A percentile compares a stretch with the other conserved stretches of the same genome.
Conservation (phyloP, 2,797 vertebrate species). For the Trachops cirrhosus region DNA sequence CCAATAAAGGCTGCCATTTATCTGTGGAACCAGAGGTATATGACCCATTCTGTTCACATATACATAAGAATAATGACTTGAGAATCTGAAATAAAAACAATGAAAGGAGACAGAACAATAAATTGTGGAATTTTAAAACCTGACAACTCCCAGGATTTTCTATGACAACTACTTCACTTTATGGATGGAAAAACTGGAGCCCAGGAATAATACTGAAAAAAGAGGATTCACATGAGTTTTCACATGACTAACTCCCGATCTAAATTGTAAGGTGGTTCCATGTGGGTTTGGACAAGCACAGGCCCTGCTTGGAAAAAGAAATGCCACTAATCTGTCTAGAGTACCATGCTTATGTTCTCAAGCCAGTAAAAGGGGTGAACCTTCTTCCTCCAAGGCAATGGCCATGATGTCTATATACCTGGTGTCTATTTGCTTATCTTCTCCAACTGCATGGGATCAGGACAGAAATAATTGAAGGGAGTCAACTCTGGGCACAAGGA, state of each 20-base stretch:
- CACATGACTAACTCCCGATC: neutral
- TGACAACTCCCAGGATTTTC: neutral
- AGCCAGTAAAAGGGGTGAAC: neutral
- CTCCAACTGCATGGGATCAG: neutral
- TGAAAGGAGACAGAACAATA: neutral
- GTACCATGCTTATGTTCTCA: neutral
- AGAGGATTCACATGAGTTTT: neutral
- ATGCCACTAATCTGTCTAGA: rapidly evolving
- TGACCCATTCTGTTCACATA: neutral
- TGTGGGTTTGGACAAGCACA: neutral
- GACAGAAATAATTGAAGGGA: neutral
- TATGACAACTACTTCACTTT: neutral
- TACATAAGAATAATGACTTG: neutral
- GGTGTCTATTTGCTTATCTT: neutral
- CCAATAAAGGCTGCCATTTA: neutral
- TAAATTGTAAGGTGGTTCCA: neutral
- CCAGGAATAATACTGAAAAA: neutral
- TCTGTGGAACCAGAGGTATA: neutral
- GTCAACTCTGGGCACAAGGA: neutral
- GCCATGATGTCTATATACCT: neutral
- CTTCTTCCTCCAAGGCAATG: neutral
- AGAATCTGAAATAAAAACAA: neutral
- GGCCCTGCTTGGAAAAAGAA: neutral
- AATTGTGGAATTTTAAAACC: neutral
- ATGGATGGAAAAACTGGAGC: neutral